phyloP scores from a whole-genome alignment of 1,140 invertebrate genomes.

The Chelonus insularis region DNA sequence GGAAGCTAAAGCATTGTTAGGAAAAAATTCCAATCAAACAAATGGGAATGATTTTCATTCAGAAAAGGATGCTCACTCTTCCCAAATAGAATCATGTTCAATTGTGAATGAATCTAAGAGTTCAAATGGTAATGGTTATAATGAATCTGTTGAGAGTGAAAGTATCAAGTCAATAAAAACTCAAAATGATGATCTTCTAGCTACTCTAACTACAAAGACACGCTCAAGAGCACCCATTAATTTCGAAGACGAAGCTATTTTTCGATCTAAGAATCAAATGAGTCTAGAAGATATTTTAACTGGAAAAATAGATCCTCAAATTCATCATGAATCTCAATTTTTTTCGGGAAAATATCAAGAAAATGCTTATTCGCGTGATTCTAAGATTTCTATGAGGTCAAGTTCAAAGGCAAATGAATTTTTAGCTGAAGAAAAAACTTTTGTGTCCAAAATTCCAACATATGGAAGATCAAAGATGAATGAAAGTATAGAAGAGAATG shows the following conservation, averaged over 20 bases:
- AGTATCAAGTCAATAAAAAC: conserved; percentile 1
- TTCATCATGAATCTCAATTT: too few species aligned
- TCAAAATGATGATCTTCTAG: conserved; percentile 43
- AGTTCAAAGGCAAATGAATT: conserved; percentile 22
- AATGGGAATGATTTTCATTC: neutral
- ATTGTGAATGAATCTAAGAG: neutral
- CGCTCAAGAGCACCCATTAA: conserved; percentile 49
- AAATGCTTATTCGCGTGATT: conserved; percentile 7
- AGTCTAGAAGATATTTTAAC: conserved; percentile 49
- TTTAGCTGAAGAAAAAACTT: conserved; percentile 38
- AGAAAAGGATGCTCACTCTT: conserved; percentile 23
- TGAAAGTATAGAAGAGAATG: conserved; percentile 23
- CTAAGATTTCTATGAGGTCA: too few species aligned
- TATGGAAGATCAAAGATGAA: conserved; percentile 25
- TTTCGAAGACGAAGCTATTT: conserved; percentile 43
- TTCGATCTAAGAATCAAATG: conserved; percentile 45
- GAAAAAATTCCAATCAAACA: conserved; percentile 7
- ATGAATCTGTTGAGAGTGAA: conserved; percentile 1
- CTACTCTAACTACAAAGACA: conserved; percentile 47
- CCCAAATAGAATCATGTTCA: conserved; percentile 28
- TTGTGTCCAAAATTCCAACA: conserved; percentile 44
- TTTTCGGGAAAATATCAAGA: too few species aligned
- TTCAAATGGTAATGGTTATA: conserved; percentile 4
- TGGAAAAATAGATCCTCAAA: conserved; percentile 31
- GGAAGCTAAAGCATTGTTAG: conserved; percentile 38